Base-by-base conservation (phyloP, 1,140 invertebrate species). In the Leptinotarsa defecta region DNA sequence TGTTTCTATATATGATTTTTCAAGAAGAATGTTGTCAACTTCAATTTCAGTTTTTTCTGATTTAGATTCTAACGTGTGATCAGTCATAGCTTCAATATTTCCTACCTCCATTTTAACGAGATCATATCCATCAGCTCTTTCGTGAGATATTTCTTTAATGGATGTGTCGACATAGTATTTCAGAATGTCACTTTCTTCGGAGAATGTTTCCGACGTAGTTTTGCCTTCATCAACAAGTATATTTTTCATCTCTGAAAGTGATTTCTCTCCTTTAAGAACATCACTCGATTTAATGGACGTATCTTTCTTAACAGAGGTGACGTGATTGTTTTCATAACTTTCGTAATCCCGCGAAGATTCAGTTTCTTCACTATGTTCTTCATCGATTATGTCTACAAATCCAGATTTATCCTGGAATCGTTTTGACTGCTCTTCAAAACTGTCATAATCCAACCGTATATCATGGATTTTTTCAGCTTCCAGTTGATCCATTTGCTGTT, bases 391-490 rank as follows among this genome's bases (percentile, higher is more conserved):
- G 71, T 86, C 84, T 68, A 83, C 76, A n/a, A 79, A 74, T 43
- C 83, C 70, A n/a, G 77, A 49, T 74, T 74, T 76, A 49, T 81
- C 77, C 15, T 80, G 61, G 62, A 80, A 80, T 13, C 73, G 48
- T 73, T 74, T 75, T 2, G 73, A 73, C n/a, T 78, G 71, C 4
- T 78, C 75, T 8, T 80, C 75, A 15, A 67, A 64, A n/a, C 73
- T 52, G 57, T 78, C 76, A 20, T 75, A 76, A 61, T 81, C 78
- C 13, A 80, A 77, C 4, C 92, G 91, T 15, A 92, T 89, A 86
- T 93, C 91, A 74, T 91, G 89, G 34, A 92, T 89, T 85, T 92
- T 87, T 74, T 89, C 87, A 5, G 89, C 87, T 71, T 84, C 71
- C 4, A 84, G 62, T 73, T 85, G 83, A 52, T 84, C 84, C 15